These are phyloP conservation scores for Leucopsar rothschildi DNA, from an alignment of 2,113 vertebrate genomes.

Conservation along the genomic window DNA sequence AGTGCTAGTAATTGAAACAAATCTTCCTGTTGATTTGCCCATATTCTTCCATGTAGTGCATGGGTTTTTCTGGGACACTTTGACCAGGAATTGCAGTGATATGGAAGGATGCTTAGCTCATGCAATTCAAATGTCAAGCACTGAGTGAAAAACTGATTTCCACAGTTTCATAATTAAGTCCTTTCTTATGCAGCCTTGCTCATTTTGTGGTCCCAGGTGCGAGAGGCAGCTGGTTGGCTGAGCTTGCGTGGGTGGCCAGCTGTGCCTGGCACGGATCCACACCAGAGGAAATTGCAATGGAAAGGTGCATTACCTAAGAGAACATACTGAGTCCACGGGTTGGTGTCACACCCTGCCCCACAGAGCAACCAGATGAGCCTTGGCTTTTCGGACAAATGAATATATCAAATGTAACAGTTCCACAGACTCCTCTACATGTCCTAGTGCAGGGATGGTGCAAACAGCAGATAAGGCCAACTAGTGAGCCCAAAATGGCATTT, in stretches of 20 bases:
- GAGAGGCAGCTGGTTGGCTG: background rate
- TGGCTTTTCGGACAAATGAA: background rate
- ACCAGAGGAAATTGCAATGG: background rate
- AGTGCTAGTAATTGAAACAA: background rate
- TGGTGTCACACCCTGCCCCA: background rate
- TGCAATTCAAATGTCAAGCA: background rate
- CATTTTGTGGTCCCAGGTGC: constrained; percentile 5
- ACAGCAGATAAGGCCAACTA: background rate
- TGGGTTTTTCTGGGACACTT: background rate
- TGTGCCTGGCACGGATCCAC: background rate
- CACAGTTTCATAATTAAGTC: background rate
- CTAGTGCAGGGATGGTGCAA: background rate
- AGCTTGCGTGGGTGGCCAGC: background rate
- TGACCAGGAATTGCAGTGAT: background rate
- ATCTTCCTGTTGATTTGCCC: background rate
- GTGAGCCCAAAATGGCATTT: background rate
- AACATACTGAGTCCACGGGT: background rate
- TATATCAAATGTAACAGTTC: background rate
- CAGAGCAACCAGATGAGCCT: background rate
- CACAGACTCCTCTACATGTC: background rate
- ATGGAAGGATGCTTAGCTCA: background rate
- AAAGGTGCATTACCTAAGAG: background rate
- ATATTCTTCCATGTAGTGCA: accelerated
- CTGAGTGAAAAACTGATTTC: background rate
- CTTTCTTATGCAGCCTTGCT: background rate